phyloP scores from a whole-genome alignment of 2,888 invertebrate genomes.

The Leptinotarsa haldemani region DNA sequence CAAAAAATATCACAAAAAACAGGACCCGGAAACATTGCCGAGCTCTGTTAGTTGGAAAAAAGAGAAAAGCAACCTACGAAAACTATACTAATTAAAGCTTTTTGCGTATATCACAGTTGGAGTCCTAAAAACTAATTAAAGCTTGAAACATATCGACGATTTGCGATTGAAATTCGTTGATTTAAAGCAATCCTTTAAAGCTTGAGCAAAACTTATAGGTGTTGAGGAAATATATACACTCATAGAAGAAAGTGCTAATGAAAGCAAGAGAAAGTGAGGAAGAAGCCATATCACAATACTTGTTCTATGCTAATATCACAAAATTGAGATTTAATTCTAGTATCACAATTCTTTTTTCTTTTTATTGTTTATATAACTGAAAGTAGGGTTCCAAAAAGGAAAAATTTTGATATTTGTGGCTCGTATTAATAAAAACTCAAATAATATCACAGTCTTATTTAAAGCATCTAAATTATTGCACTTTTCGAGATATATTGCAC shows the following conservation, averaged over 20 bases:
- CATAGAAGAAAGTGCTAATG: conserved; percentile 40
- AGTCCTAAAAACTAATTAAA: conserved; percentile 38
- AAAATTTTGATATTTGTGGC: not conserved
- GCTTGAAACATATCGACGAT: conserved; percentile 26
- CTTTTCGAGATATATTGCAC: conserved; percentile 37
- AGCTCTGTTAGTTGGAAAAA: conserved; percentile 21
- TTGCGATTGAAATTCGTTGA: conserved; percentile 10
- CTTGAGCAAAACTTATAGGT: conserved; percentile 64
- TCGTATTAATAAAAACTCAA: not conserved
- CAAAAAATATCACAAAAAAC: conserved; percentile 38
- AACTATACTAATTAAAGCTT: conserved; percentile 44
- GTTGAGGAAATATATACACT: conserved; percentile 43
- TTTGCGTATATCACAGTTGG: conserved; percentile 41
- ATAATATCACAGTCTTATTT: conserved; percentile 32
- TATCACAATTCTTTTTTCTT: not conserved
- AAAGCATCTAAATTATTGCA: conserved; percentile 36
- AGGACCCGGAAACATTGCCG: conserved; percentile 8
- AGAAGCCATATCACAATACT: conserved; percentile 36
- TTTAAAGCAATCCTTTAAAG: conserved; percentile 56
- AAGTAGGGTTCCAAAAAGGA: not conserved
- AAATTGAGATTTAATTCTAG: not conserved
- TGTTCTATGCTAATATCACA: conserved; percentile 4
- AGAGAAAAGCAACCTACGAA: conserved; percentile 30
- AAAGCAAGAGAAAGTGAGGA: conserved; percentile 22
- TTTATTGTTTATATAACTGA: no score